Percentiles rank a stretch among this genome's conserved stretches.
phyloP scores from a whole-genome alignment of 2,888 invertebrate species.

The Agrochola macilenta region DNA sequence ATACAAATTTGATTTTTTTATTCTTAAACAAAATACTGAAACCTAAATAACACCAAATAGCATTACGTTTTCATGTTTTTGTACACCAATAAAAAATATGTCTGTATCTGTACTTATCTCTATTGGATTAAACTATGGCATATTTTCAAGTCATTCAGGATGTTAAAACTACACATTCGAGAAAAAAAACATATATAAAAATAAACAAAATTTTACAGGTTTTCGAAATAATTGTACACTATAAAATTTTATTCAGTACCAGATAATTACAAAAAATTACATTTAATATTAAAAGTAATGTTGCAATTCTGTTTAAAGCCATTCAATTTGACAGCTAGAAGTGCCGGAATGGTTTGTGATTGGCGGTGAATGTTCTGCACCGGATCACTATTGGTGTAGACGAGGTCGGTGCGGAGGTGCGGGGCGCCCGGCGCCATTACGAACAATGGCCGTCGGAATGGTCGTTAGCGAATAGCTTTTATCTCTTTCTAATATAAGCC shows the following conservation, averaged over 20 bases:
- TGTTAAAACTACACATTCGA: conserved; percentile 16
- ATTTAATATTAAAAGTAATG: conserved; percentile 74
- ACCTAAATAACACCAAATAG: background rate
- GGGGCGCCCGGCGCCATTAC: conserved; percentile 89
- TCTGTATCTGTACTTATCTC: background rate
- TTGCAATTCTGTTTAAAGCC: conserved; percentile 83
- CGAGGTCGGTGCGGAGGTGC: conserved; percentile 82
- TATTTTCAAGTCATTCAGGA: conserved; percentile 31
- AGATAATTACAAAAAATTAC: conserved; percentile 64
- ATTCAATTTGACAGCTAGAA: conserved; percentile 90
- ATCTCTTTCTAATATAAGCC: conserved; percentile 90
- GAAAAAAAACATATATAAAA: conserved; percentile 8
- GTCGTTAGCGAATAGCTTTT: conserved; percentile 91
- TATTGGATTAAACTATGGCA: background rate
- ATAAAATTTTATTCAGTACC: conserved; percentile 59
- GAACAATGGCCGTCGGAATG: conserved; percentile 89
- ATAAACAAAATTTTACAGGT: conserved; percentile 34
- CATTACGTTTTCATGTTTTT: background rate
- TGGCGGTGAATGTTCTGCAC: conserved; percentile 91
- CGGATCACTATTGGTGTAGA: conserved; percentile 90
- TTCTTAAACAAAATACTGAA: background rate
- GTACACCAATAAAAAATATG: background rate
- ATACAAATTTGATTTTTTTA: background rate
- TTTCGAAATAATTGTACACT: conserved; percentile 51
- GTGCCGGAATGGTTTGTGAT: conserved; percentile 91